Percentiles rank a stretch among this genome's conserved stretches.
phyloP scores from a whole-genome alignment of 2,888 invertebrate species.

The Papilio elwesi region DNA sequence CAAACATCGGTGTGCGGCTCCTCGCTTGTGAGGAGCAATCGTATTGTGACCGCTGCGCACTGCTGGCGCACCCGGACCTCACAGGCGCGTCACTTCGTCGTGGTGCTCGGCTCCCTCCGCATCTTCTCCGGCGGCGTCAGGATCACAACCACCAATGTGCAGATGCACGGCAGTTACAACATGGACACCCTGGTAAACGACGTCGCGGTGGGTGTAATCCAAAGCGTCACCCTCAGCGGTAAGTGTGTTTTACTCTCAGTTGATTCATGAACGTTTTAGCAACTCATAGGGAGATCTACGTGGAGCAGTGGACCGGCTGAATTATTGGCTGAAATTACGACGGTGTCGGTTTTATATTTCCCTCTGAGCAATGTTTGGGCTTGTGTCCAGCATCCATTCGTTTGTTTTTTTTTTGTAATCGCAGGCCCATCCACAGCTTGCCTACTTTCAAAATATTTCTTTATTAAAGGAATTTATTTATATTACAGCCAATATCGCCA shows the following conservation, averaged over 20 bases:
- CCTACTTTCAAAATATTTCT: too few relatives aligned
- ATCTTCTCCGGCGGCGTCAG: slow-evolving; percentile 51
- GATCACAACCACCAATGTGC: slow-evolving; percentile 44
- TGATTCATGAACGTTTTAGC: too few relatives aligned
- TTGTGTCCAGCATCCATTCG: too few relatives aligned
- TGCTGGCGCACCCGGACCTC: slow-evolving; percentile 53
- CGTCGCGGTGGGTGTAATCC: slow-evolving; percentile 1
- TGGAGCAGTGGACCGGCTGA: too few relatives aligned
- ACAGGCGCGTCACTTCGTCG: slow-evolving; percentile 51
- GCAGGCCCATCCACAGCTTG: too few relatives aligned
- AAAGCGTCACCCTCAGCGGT: neutral
- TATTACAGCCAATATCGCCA: slow-evolving; percentile 45
- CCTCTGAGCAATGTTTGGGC: too few relatives aligned
- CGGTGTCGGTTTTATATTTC: too few relatives aligned
- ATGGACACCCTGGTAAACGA: neutral
- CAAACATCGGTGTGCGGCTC: slow-evolving; percentile 51
- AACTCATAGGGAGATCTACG: too few relatives aligned
- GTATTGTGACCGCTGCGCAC: slow-evolving; percentile 52
- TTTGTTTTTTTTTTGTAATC: too few relatives aligned
- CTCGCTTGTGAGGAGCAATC: slow-evolving; percentile 32
- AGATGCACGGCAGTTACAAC: slow-evolving; percentile 49
- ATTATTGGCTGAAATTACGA: too few relatives aligned
- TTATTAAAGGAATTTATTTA: neutral
- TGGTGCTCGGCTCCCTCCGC: slow-evolving; percentile 51
- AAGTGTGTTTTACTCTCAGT: neutral